Base-by-base conservation (phyloP, 2,113 vertebrate genomes). In the Notothenia rossii region DNA sequence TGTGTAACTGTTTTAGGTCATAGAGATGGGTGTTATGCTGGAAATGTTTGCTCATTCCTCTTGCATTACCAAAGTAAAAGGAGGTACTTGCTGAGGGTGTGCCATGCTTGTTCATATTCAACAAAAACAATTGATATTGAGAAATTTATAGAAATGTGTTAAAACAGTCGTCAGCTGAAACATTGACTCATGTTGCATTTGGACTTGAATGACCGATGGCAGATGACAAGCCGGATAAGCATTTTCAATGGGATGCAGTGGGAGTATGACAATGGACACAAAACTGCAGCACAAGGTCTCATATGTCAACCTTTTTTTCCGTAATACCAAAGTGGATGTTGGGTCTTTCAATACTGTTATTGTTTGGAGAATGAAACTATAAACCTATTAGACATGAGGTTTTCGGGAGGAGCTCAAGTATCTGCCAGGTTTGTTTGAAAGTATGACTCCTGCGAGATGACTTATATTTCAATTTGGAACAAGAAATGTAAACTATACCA, bases 11-110 rank as follows among this genome's bases (percentile, higher is more conserved):
- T 86, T 89, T 90, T 88, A 90, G 86, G 88, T 92, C 91, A 92
- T 70, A 72, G 88, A 89, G 72, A 92, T 92, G 91, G 90, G 88
- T 94, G 92, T 92, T 91, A 85, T 87, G 79, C 85, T 94, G 93
- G 91, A 92, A 91, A 89, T 82, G 74, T 79, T 86, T 80, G 64
- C 60, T 93, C 93, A 93, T 93, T 93, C 91, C 87, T 91, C 87
- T 91, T 88, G 88, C 89, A 93, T 93, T 91, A 91, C 86, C 88
- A 86, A 77, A 86, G 82, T 79, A 81, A 86, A 90, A 92, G 84
- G 86, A 90, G 84, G 86, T 87, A 77, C 83, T 91, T 82, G 70
- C 20, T 73, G 69, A 91, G 90, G 91, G 93, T 89, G 89, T 90
- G 89, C 87, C 91, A 91, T 91, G 85, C 86, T 90, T 90, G 80